Conservation (phyloP, 2,888 invertebrate genomes). For the Ophraella communa region DNA sequence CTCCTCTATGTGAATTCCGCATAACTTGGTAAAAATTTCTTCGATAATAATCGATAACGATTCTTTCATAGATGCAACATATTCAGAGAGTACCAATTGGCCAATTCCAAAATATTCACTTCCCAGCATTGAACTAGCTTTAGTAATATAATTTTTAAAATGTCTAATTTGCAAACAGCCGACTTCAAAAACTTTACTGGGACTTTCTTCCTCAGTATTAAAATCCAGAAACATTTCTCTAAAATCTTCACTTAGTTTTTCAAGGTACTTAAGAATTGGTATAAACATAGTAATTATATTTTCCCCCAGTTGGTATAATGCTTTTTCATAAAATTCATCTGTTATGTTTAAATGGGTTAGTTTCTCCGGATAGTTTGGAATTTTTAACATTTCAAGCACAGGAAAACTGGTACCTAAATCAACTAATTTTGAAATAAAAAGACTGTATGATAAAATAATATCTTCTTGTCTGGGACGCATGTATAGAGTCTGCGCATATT, state of each 20-base stretch:
- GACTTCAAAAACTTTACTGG: conserved; percentile 66
- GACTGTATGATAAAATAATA: conserved; percentile 66
- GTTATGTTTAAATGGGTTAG: conserved; percentile 50
- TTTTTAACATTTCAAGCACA: conserved; percentile 45
- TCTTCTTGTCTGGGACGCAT: conserved; percentile 67
- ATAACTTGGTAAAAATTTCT: conserved; percentile 69
- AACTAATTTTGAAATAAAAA: conserved; percentile 60
- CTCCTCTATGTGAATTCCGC: conserved; percentile 69
- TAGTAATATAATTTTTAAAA: conserved; percentile 67
- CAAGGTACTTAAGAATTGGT: conserved; percentile 66
- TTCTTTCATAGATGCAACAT: conserved; percentile 67
- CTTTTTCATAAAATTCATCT: conserved; percentile 57
- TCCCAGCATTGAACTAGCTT: conserved; percentile 68
- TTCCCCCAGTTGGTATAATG: conserved; percentile 62
- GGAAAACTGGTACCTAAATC: conserved; percentile 34
- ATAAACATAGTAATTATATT: conserved; percentile 65
- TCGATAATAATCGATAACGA: conserved; percentile 67
- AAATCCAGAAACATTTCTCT: conserved; percentile 45
- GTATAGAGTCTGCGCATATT: conserved; percentile 47
- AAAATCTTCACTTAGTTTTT: conserved; percentile 64
- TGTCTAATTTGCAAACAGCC: conserved; percentile 68
- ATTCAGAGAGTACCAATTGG: conserved; percentile 68
- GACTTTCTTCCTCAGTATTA: conserved; percentile 1
- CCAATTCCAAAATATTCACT: conserved; percentile 74
- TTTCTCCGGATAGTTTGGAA: conserved; percentile 40